Evolutionary conservation across 2,888 invertebrate species (phyloP), one percentile per base, ranked within the genome.

Genomic region (Noctuana brunneofusca): DNA sequence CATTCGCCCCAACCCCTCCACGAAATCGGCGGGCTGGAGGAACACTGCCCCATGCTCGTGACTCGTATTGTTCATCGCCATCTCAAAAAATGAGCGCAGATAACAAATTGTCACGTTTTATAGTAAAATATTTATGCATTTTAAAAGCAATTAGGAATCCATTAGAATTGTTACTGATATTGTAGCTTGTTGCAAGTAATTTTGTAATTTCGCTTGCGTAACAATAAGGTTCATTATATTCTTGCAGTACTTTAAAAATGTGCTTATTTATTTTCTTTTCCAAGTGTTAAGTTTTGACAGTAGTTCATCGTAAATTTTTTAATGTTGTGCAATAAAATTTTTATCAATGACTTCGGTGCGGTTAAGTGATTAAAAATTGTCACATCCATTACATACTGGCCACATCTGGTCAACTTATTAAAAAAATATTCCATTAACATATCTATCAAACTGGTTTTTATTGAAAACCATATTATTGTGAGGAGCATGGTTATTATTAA

Each of bases 1-100:
- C 82, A 96, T 89, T 14, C 91, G 83, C 0, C 92, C 93, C 1
- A 93, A 54, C 0, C 92, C 92, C 70, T 87, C 89, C 0, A 86
- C 67, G 58, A 80, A 77, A 30, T 71, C 72, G 24, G 63, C 43
- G 0, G 70, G 63, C 52, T 46, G 43, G 22, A 57, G 57, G 41
- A 63, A 57, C 18, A n/a, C 43, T 1, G 57, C 11, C 8, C 35
- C 57, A n/a, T 20, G 12, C 11, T 56, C 32, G 22, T 50, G 20
- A 9, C 5, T 32, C 8, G 63, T 63, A 0, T 56, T 49, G 22
- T 63, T 63, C 63, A 63, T 63, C 8, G 49, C 6, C 20, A 12
- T 43, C 24, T 30, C 11, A 0, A 14, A 32, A 12, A 14, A n/a
- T 46, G 9, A 32, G 5, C 12, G 4, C 30, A 32, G 1, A 5